Evolutionary conservation across 2,113 vertebrate species (phyloP).

Genomic region (Cyprinodon tularosa): DNA sequence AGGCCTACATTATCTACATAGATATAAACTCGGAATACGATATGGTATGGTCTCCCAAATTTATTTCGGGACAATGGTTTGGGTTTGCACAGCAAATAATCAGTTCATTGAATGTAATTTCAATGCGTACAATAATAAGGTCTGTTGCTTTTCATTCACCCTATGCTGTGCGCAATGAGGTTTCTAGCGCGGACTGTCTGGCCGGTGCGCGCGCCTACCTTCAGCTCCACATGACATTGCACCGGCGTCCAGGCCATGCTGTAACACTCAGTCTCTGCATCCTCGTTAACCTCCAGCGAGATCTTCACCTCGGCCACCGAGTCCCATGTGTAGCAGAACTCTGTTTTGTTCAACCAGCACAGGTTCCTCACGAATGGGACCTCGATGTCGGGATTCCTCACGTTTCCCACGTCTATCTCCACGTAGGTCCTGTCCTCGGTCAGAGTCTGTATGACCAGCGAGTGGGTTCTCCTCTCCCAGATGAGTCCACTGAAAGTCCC

Average conservation of each 20-base stretch:
- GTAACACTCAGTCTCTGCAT: conserved; percentile 85
- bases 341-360: conserved; percentile 88
- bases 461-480: conserved; percentile 87
- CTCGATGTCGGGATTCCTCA: conserved; percentile 79
- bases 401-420: conserved; percentile 82
- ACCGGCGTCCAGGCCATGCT: conserved; percentile 84
- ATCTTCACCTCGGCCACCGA: conserved; percentile 85
- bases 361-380: conserved; percentile 85
- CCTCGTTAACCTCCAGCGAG: conserved; percentile 77
- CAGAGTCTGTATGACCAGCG: conserved; percentile 85
- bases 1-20: too few relatives aligned
- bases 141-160: background rate
- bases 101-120: background rate
- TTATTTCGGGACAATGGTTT: background rate
- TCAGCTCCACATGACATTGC: conserved; percentile 84
- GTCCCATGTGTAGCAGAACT: conserved; percentile 92
- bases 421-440: conserved; percentile 81
- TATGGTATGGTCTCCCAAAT: background rate
- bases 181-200: background rate
- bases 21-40: too few relatives aligned
- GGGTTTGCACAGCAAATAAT: background rate
- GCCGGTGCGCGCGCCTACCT: conserved; percentile 74
- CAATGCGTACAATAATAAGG: background rate
- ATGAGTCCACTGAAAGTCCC: conserved; percentile 84
- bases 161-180: background rate